Evolutionary conservation across 2,888 invertebrate species (phyloP).

Genomic region (Schizotus pectinicornis): DNA sequence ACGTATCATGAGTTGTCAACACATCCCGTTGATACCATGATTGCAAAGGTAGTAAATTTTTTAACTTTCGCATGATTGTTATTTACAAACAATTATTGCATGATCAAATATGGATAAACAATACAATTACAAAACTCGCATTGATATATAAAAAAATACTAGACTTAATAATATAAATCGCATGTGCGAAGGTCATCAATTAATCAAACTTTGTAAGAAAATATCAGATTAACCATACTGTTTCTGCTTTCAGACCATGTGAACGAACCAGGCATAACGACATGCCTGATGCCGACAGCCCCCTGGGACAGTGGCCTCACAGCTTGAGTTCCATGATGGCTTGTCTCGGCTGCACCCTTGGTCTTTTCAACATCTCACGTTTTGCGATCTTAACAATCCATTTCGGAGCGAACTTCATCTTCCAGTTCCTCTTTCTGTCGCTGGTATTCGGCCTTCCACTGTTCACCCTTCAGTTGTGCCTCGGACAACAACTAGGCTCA

Average conservation of each 20-base stretch:
- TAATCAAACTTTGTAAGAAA: neutral
- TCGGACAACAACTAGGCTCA: slow-evolving; percentile 83
- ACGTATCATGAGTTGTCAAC: no score
- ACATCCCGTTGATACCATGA: no score
- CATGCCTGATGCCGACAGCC: slow-evolving; percentile 62
- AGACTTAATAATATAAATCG: no score
- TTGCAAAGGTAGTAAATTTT: no score
- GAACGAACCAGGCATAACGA: slow-evolving; percentile 58
- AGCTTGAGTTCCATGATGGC: slow-evolving; percentile 80
- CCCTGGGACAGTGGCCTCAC: slow-evolving; percentile 71
- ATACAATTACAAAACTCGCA: neutral
- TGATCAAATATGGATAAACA: no score
- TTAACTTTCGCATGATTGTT: no score
- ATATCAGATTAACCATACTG: neutral
- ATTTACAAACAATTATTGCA: no score
- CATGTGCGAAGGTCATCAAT: no score
- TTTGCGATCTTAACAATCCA: slow-evolving; percentile 80
- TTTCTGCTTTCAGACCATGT: slow-evolving; percentile 60
- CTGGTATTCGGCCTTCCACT: slow-evolving; percentile 75
- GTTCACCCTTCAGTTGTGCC: slow-evolving; percentile 81
- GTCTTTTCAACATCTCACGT: slow-evolving; percentile 83
- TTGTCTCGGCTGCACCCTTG: slow-evolving; percentile 83
- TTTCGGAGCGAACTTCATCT: slow-evolving; percentile 87
- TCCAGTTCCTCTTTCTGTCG: slow-evolving; percentile 86
- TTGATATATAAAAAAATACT: no score